Conservation (phyloP, 2,888 invertebrate species). For the Aspidiotus destructor region DNA sequence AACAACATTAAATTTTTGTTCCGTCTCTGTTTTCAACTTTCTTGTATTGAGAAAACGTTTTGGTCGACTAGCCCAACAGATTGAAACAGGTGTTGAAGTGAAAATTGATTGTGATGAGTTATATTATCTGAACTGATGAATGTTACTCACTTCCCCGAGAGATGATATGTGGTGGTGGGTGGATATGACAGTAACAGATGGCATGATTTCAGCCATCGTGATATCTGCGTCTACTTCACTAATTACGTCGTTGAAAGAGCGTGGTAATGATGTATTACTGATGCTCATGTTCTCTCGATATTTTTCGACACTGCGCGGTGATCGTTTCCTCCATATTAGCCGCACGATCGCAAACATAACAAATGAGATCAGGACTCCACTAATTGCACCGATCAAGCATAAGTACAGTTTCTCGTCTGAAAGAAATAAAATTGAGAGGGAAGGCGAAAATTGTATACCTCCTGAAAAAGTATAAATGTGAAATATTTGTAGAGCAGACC, state of each 20-base stretch:
- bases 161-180: constrained; percentile 39
- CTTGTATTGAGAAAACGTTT: too few species aligned
- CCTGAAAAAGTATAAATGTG: too few species aligned
- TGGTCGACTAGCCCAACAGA: too few species aligned
- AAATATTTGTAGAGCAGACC: too few species aligned
- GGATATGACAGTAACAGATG: constrained; percentile 49
- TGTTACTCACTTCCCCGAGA: constrained; percentile 36
- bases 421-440: too few species aligned
- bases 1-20: too few species aligned
- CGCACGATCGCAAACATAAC: constrained; percentile 58
- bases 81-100: too few species aligned
- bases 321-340: constrained; percentile 53
- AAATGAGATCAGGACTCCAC: constrained; percentile 60
- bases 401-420: constrained; percentile 58
- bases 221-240: constrained; percentile 75
- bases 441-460: too few species aligned
- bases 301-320: constrained; percentile 31
- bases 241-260: constrained; percentile 66
- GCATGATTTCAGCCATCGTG: constrained; percentile 60
- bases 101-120: too few species aligned
- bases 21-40: too few species aligned
- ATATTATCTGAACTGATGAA: not conserved
- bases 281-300: constrained; percentile 30
- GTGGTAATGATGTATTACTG: constrained; percentile 36
- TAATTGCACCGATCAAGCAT: constrained; percentile 68